phyloP scores from a whole-genome alignment of 2,797 vertebrate species.

The Pseudopleuronectes americanus region DNA sequence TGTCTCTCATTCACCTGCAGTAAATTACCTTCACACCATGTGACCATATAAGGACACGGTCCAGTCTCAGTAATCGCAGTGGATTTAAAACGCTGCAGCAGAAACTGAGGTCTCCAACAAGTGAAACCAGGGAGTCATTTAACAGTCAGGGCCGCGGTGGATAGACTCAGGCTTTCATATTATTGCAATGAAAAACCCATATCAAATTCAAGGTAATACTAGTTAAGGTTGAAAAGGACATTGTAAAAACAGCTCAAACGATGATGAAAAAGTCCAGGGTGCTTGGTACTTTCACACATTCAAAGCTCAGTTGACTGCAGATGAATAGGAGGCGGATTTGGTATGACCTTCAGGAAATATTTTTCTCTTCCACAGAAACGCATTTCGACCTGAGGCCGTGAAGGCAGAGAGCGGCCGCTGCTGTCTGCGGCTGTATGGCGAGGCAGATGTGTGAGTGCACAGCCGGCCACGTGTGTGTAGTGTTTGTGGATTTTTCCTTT shows the following conservation, averaged over 20 bases:
- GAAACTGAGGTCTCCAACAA: not conserved
- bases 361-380: constrained; percentile 24
- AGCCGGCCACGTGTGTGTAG: constrained; percentile 42
- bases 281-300: constrained; percentile 4
- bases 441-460: constrained; percentile 55
- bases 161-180: constrained; percentile 1
- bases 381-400: constrained; percentile 17
- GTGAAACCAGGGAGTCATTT: not conserved
- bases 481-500: constrained; percentile 37
- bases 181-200: not conserved
- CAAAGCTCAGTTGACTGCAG: constrained; percentile 10
- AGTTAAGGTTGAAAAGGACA: constrained; percentile 2
- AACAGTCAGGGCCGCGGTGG: not conserved
- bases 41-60: not conserved
- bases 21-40: not conserved
- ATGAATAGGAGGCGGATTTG: not conserved
- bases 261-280: not conserved
- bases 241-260: not conserved
- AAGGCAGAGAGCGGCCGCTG: constrained; percentile 20
- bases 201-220: constrained; percentile 14
- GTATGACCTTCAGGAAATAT: constrained; percentile 24
- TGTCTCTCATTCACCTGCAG: too few relatives aligned
- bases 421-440: constrained; percentile 32
- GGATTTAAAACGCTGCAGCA: not conserved
- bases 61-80: not conserved